phyloP scores from a whole-genome alignment of 2,113 vertebrate species.

The Pongo abelii region DNA sequence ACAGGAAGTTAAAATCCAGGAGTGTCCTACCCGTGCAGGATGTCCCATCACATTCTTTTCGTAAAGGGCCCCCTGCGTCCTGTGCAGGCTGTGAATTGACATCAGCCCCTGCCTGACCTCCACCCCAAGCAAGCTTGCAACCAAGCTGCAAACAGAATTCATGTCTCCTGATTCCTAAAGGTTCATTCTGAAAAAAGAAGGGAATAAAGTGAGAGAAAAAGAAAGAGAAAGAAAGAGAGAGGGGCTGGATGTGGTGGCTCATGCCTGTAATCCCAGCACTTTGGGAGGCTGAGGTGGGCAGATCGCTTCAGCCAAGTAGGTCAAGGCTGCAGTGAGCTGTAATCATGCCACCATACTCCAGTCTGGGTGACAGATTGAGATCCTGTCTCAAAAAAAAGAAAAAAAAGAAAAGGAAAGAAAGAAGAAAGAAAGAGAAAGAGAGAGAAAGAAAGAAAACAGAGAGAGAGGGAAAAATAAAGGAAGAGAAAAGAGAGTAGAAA shows the following conservation, averaged over 20 bases:
- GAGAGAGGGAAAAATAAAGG: neutral
- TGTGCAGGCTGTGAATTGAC: neutral
- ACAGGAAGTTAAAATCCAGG: constrained; percentile 44
- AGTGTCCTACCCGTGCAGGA: neutral
- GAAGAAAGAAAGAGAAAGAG: too few relatives aligned
- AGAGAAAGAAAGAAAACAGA: neutral
- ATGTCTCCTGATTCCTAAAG: neutral
- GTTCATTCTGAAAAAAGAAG: too few relatives aligned
- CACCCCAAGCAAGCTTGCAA: neutral
- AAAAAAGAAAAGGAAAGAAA: too few relatives aligned
- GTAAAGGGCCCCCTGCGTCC: neutral
- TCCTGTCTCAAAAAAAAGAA: neutral
- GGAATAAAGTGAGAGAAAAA: neutral
- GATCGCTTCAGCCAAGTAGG: neutral
- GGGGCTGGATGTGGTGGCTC: neutral
- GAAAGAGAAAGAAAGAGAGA: too few relatives aligned
- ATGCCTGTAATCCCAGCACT: neutral
- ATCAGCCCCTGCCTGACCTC: neutral
- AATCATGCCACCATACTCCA: neutral
- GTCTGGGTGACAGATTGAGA: neutral
- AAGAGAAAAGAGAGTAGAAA: neutral
- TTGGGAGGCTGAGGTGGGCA: too few relatives aligned
- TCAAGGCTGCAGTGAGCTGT: neutral
- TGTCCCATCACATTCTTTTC: neutral
- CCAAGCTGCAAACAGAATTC: neutral